Conservation (phyloP, 2,797 vertebrate species). For the Acanthornis magna region DNA sequence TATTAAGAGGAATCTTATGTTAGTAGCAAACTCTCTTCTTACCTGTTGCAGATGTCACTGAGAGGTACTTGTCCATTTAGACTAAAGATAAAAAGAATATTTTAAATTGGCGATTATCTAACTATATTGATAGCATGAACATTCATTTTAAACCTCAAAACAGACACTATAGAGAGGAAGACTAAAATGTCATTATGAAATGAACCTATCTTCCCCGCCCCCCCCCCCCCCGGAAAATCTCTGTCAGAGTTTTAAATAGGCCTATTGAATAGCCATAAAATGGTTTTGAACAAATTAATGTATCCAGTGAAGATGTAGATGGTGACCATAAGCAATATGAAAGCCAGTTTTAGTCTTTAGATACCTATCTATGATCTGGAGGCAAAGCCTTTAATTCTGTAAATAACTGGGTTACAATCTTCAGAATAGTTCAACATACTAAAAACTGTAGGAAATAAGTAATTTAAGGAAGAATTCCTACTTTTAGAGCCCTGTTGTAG, state of each 20-base stretch:
- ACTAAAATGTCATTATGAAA: neutral
- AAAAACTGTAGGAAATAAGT: neutral
- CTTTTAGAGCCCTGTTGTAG: neutral
- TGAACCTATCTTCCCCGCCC: fast-evolving
- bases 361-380: neutral
- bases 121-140: neutral
- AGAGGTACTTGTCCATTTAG: neutral
- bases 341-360: neutral
- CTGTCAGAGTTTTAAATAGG: neutral
- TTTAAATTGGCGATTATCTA: neutral
- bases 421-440: neutral
- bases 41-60: neutral
- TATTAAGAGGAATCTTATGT: neutral
- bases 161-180: neutral
- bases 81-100: neutral
- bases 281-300: neutral
- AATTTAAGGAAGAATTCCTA: neutral
- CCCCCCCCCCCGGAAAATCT: neutral
- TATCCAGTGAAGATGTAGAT: neutral
- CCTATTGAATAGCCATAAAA: neutral
- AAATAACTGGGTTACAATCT: neutral
- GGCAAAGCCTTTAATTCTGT: neutral
- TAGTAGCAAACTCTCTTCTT: neutral
- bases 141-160: neutral
- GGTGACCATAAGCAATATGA: neutral